A percentile compares a stretch with the other conserved stretches of the same genome.
These are phyloP conservation scores for Tadarida brasiliensis DNA, from an alignment of 2,797 vertebrate genomes.

Conservation along the genomic window DNA sequence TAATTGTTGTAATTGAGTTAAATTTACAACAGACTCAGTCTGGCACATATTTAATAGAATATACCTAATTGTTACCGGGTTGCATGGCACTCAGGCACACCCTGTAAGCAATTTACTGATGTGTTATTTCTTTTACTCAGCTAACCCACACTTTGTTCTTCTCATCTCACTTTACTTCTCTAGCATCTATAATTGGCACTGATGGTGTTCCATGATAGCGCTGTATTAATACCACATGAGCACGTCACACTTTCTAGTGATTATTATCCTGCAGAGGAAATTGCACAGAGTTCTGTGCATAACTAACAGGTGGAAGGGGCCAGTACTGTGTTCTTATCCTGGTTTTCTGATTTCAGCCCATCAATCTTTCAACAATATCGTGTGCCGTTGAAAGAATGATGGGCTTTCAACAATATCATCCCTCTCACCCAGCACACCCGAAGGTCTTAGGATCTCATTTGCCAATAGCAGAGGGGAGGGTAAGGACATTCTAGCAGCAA, in stretches of 20 bases:
- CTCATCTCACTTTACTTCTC: slow-evolving; percentile 20
- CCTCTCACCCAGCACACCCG: background rate
- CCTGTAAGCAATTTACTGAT: background rate
- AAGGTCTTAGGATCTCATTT: background rate
- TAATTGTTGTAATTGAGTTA: background rate
- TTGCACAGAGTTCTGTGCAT: background rate
- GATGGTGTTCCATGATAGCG: background rate
- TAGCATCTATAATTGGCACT: background rate
- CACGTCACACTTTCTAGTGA: background rate
- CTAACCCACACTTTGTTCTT: slow-evolving; percentile 28
- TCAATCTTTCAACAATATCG: background rate
- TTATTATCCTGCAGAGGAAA: slow-evolving; percentile 18
- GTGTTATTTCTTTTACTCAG: slow-evolving; percentile 28
- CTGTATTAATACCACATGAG: background rate
- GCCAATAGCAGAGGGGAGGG: background rate
- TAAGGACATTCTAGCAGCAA: background rate
- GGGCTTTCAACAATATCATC: background rate
- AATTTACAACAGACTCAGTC: background rate
- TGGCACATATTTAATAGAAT: slow-evolving; percentile 42
- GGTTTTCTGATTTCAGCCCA: background rate
- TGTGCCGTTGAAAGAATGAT: background rate
- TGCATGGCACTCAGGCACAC: background rate
- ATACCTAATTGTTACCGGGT: background rate
- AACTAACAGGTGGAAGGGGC: background rate
- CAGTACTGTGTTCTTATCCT: background rate